These are phyloP conservation scores for Epicampocera succincta DNA, from an alignment of 2,888 invertebrate species.

Conservation along the genomic window DNA sequence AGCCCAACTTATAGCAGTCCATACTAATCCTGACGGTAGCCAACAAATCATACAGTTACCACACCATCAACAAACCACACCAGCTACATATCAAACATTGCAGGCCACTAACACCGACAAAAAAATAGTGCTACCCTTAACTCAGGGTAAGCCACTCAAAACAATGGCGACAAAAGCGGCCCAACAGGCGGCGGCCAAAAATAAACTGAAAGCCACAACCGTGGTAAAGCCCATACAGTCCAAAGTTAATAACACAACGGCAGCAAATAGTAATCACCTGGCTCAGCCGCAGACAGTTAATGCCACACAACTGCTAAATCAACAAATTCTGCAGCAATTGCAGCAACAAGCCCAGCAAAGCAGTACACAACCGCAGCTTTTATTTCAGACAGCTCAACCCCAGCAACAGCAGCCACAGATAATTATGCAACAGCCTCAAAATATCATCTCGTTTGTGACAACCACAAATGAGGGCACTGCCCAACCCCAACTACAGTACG, in stretches of 20 bases:
- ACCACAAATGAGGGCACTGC: constrained; percentile 78
- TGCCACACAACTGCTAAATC: constrained; percentile 69
- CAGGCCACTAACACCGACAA: constrained; percentile 77
- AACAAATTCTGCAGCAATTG: constrained; percentile 70
- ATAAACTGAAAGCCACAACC: constrained; percentile 74
- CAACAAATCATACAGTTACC: constrained; percentile 78
- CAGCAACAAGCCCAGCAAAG: constrained; percentile 68
- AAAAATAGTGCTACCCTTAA: constrained; percentile 76
- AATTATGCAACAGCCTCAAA: constrained; percentile 78
- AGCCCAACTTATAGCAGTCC: constrained; percentile 76
- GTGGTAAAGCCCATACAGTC: constrained; percentile 78
- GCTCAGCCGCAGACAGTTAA: constrained; percentile 58
- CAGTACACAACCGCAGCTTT: constrained; percentile 55
- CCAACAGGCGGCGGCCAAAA: constrained; percentile 75
- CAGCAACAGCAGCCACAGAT: constrained; percentile 72
- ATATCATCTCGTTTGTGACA: constrained; percentile 82
- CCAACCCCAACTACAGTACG: constrained; percentile 89
- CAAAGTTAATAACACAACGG: constrained; percentile 72
- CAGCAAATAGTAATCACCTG: constrained; percentile 29
- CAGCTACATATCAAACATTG: constrained; percentile 74
- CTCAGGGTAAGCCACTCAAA: constrained; percentile 74
- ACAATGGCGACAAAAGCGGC: constrained; percentile 76
- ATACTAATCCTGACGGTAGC: constrained; percentile 76
- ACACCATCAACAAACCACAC: constrained; percentile 38
- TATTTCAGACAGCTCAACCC: constrained; percentile 63